Evolutionary conservation across 2,888 invertebrate species (phyloP).

Genomic region (Melanophora roralis): DNA sequence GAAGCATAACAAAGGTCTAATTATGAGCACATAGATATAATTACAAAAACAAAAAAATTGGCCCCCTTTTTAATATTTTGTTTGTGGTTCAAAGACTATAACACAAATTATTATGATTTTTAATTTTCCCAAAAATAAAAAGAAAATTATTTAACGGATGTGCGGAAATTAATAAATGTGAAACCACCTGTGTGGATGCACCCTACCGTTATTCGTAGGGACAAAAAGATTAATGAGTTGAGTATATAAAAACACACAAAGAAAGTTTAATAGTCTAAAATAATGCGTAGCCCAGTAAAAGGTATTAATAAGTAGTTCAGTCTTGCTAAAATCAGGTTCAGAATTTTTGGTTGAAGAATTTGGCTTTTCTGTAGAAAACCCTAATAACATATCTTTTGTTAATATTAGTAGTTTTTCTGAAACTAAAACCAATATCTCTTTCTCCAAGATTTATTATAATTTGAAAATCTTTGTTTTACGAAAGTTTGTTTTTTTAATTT

Average conservation of each 20-base stretch:
- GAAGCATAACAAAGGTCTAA: not conserved
- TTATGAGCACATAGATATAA: conserved; percentile 5
- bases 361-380: too few species aligned
- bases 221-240: not conserved
- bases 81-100: not conserved
- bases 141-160: not conserved
- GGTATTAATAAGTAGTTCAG: too few species aligned
- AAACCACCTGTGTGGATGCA: conserved; percentile 11
- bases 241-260: not conserved
- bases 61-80: conserved; percentile 5
- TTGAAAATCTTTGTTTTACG: too few species aligned
- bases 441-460: too few species aligned
- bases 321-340: too few species aligned
- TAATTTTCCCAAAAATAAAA: not conserved
- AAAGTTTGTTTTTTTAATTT: too few species aligned
- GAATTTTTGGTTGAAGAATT: too few species aligned
- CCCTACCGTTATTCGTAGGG: not conserved
- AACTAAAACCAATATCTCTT: too few species aligned
- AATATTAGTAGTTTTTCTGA: too few species aligned
- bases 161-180: conserved; percentile 15
- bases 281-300: too few species aligned
- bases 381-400: too few species aligned
- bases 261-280: too few species aligned
- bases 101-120: conserved; percentile 1
- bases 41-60: not conserved